These are phyloP conservation scores for Butastur rufipennis DNA, from an alignment of 2,113 vertebrate species.

Conservation along the genomic window DNA sequence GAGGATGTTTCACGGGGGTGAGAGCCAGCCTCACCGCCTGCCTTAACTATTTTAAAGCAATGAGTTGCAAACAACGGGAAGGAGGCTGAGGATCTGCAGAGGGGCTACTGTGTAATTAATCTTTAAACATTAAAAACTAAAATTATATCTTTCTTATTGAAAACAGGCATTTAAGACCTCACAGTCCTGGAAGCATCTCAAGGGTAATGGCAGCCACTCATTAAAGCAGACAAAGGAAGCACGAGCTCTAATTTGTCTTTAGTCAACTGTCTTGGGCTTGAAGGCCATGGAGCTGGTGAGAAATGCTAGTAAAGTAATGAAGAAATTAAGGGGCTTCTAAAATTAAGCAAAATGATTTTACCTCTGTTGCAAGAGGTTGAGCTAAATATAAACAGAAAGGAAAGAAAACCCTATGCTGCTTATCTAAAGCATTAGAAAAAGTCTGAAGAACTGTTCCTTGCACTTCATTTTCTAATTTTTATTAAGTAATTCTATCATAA, in stretches of 20 bases:
- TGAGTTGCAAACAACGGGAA: neutral
- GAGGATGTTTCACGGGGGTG: fast-evolving
- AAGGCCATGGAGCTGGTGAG: slow-evolving; percentile 41
- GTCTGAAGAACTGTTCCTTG: neutral
- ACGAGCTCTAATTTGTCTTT: slow-evolving; percentile 73
- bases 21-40: neutral
- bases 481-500: slow-evolving; percentile 27
- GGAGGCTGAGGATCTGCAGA: slow-evolving; percentile 26
- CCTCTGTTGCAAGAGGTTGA: slow-evolving; percentile 50
- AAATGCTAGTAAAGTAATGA: slow-evolving; percentile 10
- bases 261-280: slow-evolving; percentile 65
- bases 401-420: slow-evolving; percentile 51
- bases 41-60: neutral
- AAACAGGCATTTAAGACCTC: slow-evolving; percentile 70
- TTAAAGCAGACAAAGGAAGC: slow-evolving; percentile 73
- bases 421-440: slow-evolving; percentile 16
- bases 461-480: slow-evolving; percentile 49
- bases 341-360: slow-evolving; percentile 70
- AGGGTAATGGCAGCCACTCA: slow-evolving; percentile 72
- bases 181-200: slow-evolving; percentile 27
- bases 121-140: slow-evolving; percentile 26
- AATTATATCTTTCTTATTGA: slow-evolving; percentile 67
- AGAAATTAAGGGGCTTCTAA: slow-evolving; percentile 67
- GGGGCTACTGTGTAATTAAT: slow-evolving; percentile 71
- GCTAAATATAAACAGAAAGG: slow-evolving; percentile 73